Conservation (phyloP, 2,888 invertebrate genomes). For the Ceriagrion tenellum region DNA sequence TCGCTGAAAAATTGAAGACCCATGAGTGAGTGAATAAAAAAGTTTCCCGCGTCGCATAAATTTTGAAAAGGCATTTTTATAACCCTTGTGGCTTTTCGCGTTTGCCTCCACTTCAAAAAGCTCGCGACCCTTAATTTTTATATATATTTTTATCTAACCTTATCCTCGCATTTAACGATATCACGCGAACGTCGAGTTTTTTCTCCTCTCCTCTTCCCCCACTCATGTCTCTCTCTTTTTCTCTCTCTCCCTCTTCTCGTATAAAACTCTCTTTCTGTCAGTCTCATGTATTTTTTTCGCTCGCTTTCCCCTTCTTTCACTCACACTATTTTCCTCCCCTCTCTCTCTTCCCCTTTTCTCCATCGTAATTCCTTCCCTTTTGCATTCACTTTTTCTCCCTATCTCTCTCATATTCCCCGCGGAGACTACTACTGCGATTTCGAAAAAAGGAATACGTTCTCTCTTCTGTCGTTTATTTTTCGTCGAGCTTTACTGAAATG, state of each 20-base stretch:
- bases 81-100: neutral
- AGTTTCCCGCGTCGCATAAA: neutral
- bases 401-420: neutral
- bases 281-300: neutral
- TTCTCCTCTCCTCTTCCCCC: neutral
- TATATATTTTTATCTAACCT: neutral
- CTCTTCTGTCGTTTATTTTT: neutral
- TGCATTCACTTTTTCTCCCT: neutral
- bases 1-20: neutral
- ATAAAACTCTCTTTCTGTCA: too few relatives aligned
- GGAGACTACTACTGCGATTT: neutral
- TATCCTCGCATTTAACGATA: neutral
- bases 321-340: neutral
- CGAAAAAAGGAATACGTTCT: neutral
- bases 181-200: neutral
- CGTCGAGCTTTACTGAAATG: neutral
- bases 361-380: neutral
- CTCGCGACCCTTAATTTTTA: neutral
- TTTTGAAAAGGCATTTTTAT: slow-evolving; percentile 29
- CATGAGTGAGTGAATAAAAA: neutral
- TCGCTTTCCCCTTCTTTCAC: neutral
- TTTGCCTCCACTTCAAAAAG: slow-evolving; percentile 28
- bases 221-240: too few relatives aligned
- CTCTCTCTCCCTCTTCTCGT: neutral
- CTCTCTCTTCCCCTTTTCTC: neutral